These are phyloP conservation scores for Galemys pyrenaicus DNA, from an alignment of 2,113 vertebrate genomes.

Conservation along the genomic window DNA sequence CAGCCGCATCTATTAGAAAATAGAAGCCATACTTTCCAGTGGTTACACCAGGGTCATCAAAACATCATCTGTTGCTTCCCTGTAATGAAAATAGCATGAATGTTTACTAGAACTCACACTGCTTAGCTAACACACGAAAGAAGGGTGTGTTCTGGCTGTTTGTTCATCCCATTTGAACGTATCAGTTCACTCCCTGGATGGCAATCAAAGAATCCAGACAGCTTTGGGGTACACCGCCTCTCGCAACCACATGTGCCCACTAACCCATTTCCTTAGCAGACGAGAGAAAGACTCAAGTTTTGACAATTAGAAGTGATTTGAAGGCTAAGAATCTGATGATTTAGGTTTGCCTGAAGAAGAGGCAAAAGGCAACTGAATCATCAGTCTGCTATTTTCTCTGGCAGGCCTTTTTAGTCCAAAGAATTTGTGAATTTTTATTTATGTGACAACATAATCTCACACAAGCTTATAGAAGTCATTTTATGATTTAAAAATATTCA, in stretches of 20 bases:
- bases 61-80: background rate
- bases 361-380: slow-evolving; percentile 21
- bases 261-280: slow-evolving; percentile 32
- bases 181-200: background rate
- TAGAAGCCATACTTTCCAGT: background rate
- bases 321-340: background rate
- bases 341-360: background rate
- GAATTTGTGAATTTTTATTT: slow-evolving; percentile 71
- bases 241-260: background rate
- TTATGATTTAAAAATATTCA: slow-evolving; percentile 70
- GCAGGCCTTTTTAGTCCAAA: background rate
- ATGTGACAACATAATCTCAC: slow-evolving; percentile 66
- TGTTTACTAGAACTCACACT: background rate
- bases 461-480: slow-evolving; percentile 54
- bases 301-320: background rate
- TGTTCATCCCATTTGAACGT: background rate
- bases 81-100: background rate
- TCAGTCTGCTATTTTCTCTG: slow-evolving; percentile 42
- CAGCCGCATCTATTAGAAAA: background rate
- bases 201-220: slow-evolving; percentile 32
- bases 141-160: background rate
- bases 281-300: background rate
- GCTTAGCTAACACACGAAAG: background rate
- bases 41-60: background rate
- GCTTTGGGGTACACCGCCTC: slow-evolving; percentile 4